phyloP scores from a whole-genome alignment of 2,888 invertebrate species.

The Linnaemya tessellans region DNA sequence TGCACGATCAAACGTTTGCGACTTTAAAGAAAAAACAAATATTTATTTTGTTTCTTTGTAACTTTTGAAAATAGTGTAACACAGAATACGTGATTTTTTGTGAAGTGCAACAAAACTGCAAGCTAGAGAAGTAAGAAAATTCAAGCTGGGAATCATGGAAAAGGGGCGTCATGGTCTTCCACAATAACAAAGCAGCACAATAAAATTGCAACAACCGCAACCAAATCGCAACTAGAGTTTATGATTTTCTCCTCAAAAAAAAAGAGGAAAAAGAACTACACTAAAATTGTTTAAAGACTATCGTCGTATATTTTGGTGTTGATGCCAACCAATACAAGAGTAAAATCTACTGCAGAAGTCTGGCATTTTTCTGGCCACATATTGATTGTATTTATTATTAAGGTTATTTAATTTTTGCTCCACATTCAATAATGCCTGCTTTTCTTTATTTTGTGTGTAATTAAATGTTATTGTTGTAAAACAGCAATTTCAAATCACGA shows the following conservation, averaged over 20 bases:
- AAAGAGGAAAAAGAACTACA: background rate
- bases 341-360: too few relatives aligned
- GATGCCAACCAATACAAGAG: too few relatives aligned
- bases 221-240: conserved; percentile 50
- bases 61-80: conserved; percentile 82
- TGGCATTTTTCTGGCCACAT: too few relatives aligned
- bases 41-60: conserved; percentile 48
- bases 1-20: conserved; percentile 74
- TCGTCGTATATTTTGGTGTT: conserved; percentile 11
- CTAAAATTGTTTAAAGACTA: conserved; percentile 4
- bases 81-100: conserved; percentile 82
- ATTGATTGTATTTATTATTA: too few relatives aligned
- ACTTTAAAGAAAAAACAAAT: conserved; percentile 24
- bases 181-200: conserved; percentile 18
- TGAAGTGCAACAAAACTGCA: conserved; percentile 69
- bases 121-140: conserved; percentile 30
- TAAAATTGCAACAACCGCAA: conserved; percentile 42
- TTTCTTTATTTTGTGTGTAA: conserved; percentile 30
- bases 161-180: conserved; percentile 66
- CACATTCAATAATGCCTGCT: conserved; percentile 46
- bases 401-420: conserved; percentile 31
- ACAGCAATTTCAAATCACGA: conserved; percentile 53
- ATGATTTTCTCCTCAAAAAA: conserved; percentile 52
- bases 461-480: conserved; percentile 30
- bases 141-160: conserved; percentile 64